Conservation (phyloP, 2,888 invertebrate species). For the Thymelicus acteon region DNA sequence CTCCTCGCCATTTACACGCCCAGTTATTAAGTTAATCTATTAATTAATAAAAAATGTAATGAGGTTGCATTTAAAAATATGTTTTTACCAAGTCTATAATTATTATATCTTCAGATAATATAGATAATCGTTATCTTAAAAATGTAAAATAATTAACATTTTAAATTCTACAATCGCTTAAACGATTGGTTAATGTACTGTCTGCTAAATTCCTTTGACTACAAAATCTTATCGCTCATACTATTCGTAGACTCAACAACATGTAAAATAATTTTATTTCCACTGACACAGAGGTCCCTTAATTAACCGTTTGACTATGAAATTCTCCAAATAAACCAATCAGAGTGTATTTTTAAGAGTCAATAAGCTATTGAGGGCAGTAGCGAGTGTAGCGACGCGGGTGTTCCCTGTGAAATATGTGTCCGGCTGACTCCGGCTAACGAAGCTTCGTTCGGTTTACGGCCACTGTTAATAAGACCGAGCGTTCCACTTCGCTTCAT, state of each 20-base stretch:
- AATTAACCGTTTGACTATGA: conserved; percentile 3
- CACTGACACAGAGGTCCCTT: not conserved
- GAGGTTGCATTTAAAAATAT: too few species aligned
- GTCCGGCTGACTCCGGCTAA: conserved; percentile 47
- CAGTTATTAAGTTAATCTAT: too few species aligned
- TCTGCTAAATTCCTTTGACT: too few species aligned
- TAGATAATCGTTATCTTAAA: too few species aligned
- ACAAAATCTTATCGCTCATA: too few species aligned
- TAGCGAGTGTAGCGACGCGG: conserved; percentile 52
- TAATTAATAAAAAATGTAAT: too few species aligned
- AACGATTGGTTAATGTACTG: too few species aligned
- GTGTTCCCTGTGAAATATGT: conserved; percentile 60
- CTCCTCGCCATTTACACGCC: not conserved
- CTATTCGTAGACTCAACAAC: too few species aligned
- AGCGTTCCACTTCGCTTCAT: conserved; percentile 29
- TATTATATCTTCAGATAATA: too few species aligned
- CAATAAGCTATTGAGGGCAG: conserved; percentile 23
- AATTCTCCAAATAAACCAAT: conserved; percentile 13
- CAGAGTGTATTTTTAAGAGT: conserved; percentile 6
- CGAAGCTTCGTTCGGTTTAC: conserved; percentile 50
- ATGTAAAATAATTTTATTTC: not conserved
- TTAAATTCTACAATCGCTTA: too few species aligned
- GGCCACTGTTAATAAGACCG: conserved; percentile 60
- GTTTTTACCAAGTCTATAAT: too few species aligned
- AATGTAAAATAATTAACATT: too few species aligned